Conservation (phyloP, 1,140 invertebrate species). For the Drosophila serrata region DNA sequence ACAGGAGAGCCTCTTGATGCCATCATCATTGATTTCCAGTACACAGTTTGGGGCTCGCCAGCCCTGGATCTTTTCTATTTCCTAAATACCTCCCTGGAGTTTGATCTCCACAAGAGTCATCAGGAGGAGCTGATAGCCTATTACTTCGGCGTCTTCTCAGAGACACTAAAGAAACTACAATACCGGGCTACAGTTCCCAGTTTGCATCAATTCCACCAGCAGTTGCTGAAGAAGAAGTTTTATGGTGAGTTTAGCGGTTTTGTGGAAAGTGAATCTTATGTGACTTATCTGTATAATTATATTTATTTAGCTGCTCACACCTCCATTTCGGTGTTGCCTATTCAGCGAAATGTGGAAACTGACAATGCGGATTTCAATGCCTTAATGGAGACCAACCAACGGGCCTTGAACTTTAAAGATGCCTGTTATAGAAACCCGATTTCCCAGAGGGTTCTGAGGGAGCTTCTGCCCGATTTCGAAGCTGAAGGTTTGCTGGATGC, state of each 20-base stretch:
- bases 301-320: conserved; percentile 64
- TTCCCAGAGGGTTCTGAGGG: conserved; percentile 46
- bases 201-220: conserved; percentile 66
- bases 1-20: conserved; percentile 85
- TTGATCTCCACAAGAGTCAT: conserved; percentile 62
- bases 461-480: conserved; percentile 65
- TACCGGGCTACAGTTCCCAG: conserved; percentile 70
- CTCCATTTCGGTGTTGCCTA: conserved; percentile 55
- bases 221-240: conserved; percentile 70
- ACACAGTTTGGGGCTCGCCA: conserved; percentile 76
- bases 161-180: conserved; percentile 61
- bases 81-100: conserved; percentile 74
- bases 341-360: conserved; percentile 73
- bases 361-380: conserved; percentile 80
- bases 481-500: conserved; percentile 72
- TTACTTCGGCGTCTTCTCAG: conserved; percentile 61
- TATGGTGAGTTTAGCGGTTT: conserved; percentile 57
- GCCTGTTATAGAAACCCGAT: conserved; percentile 62
- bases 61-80: conserved; percentile 82
- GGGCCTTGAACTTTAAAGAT: conserved; percentile 72
- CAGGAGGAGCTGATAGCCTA: conserved; percentile 74
- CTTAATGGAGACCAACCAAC: conserved; percentile 67
- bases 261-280: neutral
- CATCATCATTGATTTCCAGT: conserved; percentile 85
- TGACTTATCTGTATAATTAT: neutral